Evolutionary conservation across 1,140 invertebrate genomes (phyloP).

Genomic region (Aplysia californica): DNA sequence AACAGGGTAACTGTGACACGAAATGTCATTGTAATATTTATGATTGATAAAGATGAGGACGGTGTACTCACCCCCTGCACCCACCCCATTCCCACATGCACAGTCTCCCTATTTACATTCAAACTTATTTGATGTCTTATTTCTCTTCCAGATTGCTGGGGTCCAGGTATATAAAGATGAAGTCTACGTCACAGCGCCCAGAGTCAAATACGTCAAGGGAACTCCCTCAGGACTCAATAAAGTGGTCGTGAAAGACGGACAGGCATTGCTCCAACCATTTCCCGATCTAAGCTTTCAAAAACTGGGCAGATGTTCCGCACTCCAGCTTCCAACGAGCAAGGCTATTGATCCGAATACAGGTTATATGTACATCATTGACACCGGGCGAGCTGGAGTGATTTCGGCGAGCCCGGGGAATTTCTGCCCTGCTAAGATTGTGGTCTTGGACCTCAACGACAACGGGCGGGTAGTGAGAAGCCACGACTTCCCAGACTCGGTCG

Average conservation of each 20-base stretch:
- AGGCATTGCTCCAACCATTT: not conserved
- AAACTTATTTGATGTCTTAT: too few relatives aligned
- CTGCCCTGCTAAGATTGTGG: not conserved
- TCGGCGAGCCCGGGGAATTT: not conserved
- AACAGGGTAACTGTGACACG: too few relatives aligned
- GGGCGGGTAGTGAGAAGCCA: not conserved
- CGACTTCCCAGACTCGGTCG: not conserved
- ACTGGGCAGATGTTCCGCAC: not conserved
- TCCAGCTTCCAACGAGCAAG: not conserved
- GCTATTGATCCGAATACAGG: not conserved
- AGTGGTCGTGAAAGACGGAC: not conserved
- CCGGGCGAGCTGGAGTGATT: not conserved
- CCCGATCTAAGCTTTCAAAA: not conserved
- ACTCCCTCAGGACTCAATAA: not conserved
- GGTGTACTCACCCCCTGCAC: not conserved
- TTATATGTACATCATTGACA: conserved; percentile 2
- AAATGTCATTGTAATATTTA: too few relatives aligned
- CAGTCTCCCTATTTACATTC: too few relatives aligned
- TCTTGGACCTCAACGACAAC: not conserved
- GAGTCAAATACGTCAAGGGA: not conserved
- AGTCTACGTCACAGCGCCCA: not conserved
- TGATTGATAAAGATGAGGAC: too few relatives aligned
- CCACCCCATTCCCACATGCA: too few relatives aligned
- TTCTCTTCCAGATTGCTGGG: not conserved
- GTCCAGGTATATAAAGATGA: not conserved